These are phyloP conservation scores for Neogobius melanostomus DNA, from an alignment of 2,113 vertebrate species.

Conservation along the genomic window DNA sequence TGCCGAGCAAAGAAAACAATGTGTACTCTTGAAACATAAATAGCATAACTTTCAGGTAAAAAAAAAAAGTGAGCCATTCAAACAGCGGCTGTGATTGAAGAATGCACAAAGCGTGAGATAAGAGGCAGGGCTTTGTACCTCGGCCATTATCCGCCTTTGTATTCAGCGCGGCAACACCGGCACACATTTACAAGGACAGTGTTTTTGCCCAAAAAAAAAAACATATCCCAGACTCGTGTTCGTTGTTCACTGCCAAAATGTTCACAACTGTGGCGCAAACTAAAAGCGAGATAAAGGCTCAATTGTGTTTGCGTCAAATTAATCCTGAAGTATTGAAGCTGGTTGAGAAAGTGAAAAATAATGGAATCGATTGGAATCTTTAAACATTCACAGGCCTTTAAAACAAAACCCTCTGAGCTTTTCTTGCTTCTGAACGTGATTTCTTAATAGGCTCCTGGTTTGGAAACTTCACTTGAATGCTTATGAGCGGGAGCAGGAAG, in stretches of 20 bases:
- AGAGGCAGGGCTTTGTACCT: conserved; percentile 30
- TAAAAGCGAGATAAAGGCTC: conserved; percentile 15
- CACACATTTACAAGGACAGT: conserved; percentile 30
- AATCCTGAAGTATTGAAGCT: conserved; percentile 20
- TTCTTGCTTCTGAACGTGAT: conserved; percentile 17
- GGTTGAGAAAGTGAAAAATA: conserved; percentile 23
- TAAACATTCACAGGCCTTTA: conserved; percentile 36
- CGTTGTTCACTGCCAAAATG: conserved; percentile 14
- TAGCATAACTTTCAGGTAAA: conserved; percentile 17
- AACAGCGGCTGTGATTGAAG: conserved; percentile 30
- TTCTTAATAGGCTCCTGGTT: conserved; percentile 37
- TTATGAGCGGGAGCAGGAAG: conserved; percentile 4
- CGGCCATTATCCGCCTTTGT: conserved; percentile 41
- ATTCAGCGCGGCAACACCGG: conserved; percentile 25
- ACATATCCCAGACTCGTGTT: conserved; percentile 22
- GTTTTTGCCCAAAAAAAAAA: conserved; percentile 29
- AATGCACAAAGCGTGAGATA: conserved; percentile 31
- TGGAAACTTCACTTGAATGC: conserved; percentile 16
- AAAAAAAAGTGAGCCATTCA: conserved; percentile 4
- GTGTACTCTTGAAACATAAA: conserved; percentile 16
- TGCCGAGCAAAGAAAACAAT: conserved; percentile 22
- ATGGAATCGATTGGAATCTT: conserved; percentile 35
- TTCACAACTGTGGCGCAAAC: conserved; percentile 27
- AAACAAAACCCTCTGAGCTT: conserved; percentile 25
- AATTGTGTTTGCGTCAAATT: conserved; percentile 33